Conservation (phyloP, 1,140 invertebrate genomes). For the Drosophila elegans region DNA sequence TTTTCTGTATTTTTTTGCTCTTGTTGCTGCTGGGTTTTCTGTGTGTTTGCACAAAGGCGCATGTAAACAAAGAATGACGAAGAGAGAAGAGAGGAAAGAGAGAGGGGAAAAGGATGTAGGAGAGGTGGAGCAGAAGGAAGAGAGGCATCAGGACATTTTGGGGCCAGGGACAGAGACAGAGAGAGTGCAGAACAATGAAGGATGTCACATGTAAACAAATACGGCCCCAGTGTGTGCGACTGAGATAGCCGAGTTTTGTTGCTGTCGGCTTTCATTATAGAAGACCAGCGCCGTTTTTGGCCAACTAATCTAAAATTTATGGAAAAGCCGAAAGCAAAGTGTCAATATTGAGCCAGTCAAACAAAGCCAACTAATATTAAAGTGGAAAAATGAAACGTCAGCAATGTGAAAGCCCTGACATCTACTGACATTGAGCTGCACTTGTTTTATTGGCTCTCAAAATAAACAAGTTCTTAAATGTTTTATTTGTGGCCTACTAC, state of each 20-base stretch:
- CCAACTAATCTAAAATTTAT: constrained; percentile 78
- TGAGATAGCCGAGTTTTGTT: constrained; percentile 12
- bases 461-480: not conserved
- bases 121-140: constrained; percentile 16
- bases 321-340: constrained; percentile 63
- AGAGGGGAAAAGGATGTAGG: not conserved
- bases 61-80: constrained; percentile 62
- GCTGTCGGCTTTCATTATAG: constrained; percentile 33
- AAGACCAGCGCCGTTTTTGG: constrained; percentile 45
- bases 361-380: constrained; percentile 22
- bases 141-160: constrained; percentile 65
- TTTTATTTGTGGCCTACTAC: not conserved
- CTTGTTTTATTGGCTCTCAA: not conserved
- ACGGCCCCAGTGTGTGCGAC: constrained; percentile 9
- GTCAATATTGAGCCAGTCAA: constrained; percentile 58
- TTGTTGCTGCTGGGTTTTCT: constrained; percentile 45
- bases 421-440: constrained; percentile 21
- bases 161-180: constrained; percentile 76
- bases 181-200: constrained; percentile 60
- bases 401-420: constrained; percentile 10
- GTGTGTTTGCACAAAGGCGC: constrained; percentile 70
- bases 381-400: constrained; percentile 21
- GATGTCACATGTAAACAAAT: constrained; percentile 74
- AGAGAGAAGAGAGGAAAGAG: constrained; percentile 7
- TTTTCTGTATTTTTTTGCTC: constrained; percentile 39